Evolutionary conservation across 2,113 vertebrate species (phyloP).

Genomic region (Campylomormyrus numenius): DNA sequence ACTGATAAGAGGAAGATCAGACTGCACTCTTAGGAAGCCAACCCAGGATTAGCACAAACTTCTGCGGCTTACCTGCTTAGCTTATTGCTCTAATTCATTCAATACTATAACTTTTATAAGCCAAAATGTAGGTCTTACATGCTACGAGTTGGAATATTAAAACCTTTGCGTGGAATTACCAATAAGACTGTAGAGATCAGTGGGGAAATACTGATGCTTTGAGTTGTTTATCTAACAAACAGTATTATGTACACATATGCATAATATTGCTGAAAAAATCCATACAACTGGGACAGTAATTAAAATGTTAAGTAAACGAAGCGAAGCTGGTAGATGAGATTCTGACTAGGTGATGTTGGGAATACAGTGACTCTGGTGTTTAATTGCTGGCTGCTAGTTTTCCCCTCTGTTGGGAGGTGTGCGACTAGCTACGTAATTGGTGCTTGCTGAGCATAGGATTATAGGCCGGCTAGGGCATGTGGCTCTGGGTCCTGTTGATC

Average conservation of each 20-base stretch:
- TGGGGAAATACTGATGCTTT: not conserved
- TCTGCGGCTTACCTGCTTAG: not conserved
- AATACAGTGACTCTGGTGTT: not conserved
- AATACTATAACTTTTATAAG: not conserved
- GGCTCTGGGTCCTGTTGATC: not conserved
- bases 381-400: not conserved
- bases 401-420: not conserved
- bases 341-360: not conserved
- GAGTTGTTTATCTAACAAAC: not conserved
- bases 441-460: not conserved
- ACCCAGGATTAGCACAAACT: not conserved
- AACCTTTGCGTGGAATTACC: not conserved
- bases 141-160: not conserved
- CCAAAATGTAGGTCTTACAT: not conserved
- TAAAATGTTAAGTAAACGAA: not conserved
- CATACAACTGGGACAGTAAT: not conserved
- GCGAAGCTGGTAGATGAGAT: not conserved
- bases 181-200: not conserved
- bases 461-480: not conserved
- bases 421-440: not conserved
- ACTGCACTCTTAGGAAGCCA: not conserved
- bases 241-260: not conserved
- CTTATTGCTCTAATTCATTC: not conserved
- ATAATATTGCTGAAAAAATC: not conserved
- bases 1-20: not conserved